Conservation (phyloP, 2,888 invertebrate genomes). For the Caenorhabditis plicata region DNA sequence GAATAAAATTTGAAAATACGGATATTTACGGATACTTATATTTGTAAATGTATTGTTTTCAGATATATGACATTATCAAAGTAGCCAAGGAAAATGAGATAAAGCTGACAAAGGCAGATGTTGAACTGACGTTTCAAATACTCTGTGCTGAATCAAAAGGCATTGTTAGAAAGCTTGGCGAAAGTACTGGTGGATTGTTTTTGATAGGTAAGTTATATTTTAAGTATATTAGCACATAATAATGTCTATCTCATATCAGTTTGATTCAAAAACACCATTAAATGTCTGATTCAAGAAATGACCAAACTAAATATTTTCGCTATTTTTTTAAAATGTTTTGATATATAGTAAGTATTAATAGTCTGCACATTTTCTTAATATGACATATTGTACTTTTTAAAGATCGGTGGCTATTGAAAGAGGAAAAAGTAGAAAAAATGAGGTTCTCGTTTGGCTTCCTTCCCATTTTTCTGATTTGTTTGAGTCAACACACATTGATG, state of each 20-base stretch:
- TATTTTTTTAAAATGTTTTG: no score
- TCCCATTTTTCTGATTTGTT: no score
- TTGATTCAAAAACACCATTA: neutral
- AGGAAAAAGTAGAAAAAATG: no score
- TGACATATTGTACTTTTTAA: no score
- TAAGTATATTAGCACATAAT: neutral
- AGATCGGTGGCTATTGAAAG: no score
- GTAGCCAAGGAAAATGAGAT: slow-evolving; percentile 40
- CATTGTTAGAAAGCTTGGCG: slow-evolving; percentile 78
- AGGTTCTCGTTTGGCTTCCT: no score
- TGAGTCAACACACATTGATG: no score
- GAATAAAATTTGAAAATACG: no score
- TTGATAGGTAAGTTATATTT: slow-evolving; percentile 72
- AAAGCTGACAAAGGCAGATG: slow-evolving; percentile 47
- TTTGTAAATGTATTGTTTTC: slow-evolving; percentile 10
- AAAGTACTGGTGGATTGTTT: slow-evolving; percentile 82
- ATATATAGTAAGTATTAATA: no score
- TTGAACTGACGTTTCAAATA: slow-evolving; percentile 67
- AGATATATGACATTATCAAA: slow-evolving; percentile 48
- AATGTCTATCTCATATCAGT: no score
- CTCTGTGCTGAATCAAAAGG: slow-evolving; percentile 78
- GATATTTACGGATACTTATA: neutral
- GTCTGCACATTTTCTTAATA: no score
- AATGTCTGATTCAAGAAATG: neutral
- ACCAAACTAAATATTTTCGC: no score